A percentile compares a stretch with the other conserved stretches of the same genome.
phyloP scores from a whole-genome alignment of 2,113 vertebrate genomes.

The Campylomormyrus numenius region DNA sequence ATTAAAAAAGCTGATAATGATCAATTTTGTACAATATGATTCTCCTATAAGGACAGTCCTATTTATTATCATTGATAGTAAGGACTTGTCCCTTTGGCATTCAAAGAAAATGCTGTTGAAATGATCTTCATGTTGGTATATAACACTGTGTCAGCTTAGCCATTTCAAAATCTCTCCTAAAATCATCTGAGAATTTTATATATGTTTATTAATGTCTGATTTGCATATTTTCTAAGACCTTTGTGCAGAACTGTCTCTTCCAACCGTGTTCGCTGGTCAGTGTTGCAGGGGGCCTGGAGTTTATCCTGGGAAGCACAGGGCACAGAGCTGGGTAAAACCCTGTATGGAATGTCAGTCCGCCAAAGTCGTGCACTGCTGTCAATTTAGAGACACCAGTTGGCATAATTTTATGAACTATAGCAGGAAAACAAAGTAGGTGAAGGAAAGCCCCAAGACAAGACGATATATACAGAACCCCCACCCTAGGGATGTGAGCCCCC shows the following conservation, averaged over 20 bases:
- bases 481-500: not conserved
- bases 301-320: not conserved
- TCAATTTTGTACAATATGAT: not conserved
- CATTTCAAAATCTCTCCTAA: not conserved
- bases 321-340: not conserved
- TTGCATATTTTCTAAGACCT: not conserved
- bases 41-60: not conserved
- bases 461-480: not conserved
- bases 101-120: not conserved
- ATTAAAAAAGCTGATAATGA: not conserved
- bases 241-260: not conserved
- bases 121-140: not conserved
- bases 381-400: not conserved
- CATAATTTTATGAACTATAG: not conserved
- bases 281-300: not conserved
- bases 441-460: not conserved
- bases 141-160: not conserved
- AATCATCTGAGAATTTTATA: not conserved
- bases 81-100: no score
- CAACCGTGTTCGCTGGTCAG: not conserved
- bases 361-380: not conserved
- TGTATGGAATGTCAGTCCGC: fast-evolving
- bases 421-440: not conserved
- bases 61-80: not conserved
- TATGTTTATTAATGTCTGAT: not conserved